These are phyloP conservation scores for Drosophila equinoxialis DNA, from an alignment of 1,140 invertebrate genomes.

Conservation along the genomic window DNA sequence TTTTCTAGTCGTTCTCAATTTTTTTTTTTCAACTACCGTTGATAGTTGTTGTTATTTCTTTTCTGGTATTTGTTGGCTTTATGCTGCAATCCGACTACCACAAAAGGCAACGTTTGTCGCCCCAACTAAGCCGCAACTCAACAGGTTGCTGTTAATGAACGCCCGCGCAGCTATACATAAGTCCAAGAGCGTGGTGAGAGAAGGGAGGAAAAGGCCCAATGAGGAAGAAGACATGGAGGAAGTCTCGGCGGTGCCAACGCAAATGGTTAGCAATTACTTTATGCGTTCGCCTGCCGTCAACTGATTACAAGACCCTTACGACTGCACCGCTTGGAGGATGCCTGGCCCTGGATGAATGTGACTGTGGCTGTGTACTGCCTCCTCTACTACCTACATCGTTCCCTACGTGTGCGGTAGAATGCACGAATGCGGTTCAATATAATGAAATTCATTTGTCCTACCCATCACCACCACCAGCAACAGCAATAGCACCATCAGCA, in stretches of 20 bases:
- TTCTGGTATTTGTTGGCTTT: constrained; percentile 11
- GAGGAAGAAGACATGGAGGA: constrained; percentile 18
- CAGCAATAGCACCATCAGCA: background rate
- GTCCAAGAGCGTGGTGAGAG: background rate
- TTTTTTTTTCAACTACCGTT: background rate
- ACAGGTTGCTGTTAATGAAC: constrained; percentile 81
- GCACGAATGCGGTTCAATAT: constrained; percentile 79
- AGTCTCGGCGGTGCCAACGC: constrained; percentile 73
- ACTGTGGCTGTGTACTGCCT: background rate
- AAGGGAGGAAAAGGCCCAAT: background rate
- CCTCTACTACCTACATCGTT: constrained; percentile 8
- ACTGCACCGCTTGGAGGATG: constrained; percentile 47
- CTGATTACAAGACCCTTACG: constrained; percentile 75
- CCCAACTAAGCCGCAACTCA: constrained; percentile 58
- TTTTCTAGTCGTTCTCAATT: no score
- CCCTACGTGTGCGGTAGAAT: constrained; percentile 77
- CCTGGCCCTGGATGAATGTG: background rate
- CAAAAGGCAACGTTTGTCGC: constrained; percentile 78
- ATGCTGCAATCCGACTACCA: constrained; percentile 37
- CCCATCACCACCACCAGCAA: constrained; percentile 31
- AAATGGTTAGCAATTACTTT: constrained; percentile 81
- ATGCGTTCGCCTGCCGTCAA: constrained; percentile 75
- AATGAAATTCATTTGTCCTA: constrained; percentile 78
- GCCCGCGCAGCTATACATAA: constrained; percentile 63
- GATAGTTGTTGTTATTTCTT: constrained; percentile 4